Base-by-base conservation (phyloP, 2,888 invertebrate species). In the Heteropelma amictum region DNA sequence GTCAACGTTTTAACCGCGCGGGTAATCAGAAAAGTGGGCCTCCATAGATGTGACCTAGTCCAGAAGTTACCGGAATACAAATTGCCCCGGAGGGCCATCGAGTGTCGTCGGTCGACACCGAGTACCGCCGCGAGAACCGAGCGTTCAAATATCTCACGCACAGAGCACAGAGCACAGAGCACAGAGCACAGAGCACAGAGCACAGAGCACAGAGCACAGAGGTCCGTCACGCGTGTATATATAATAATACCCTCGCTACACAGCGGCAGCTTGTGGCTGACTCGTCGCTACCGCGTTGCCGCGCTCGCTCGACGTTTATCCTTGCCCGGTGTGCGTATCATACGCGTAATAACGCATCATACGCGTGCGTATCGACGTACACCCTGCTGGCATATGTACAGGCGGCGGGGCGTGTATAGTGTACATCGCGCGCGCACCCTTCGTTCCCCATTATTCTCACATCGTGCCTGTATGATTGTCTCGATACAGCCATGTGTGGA, bases 41-140 rank as follows among this genome's bases (percentile, higher is more conserved):
- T 85, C 83, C 83, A 82, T 83, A 81, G 83, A 84, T 84, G 85
- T 86, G 87, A 86, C 86, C 86, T 87, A 87, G 86, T 87, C 85
- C 83, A 85, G 83, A 83, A 86, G 84, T 87, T 86, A 85, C 85
- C 85, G 81, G 86, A 86, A 86, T 85, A 87, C 82, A 86, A 86
- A 87, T 86, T 85, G 84, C 81, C 78, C 81, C 60, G 65, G 69
- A 69, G 65, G 51, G 38, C 12, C 47, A 21, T 47, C 51, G 35
- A 3, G 21, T 21, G 51, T 56, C 45, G 49, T 35, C 64, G 64
- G 60, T 47, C 56, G 68, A 60, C 60, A 69, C 75, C 68, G 75
- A 72, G 75, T n/a, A n/a, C n/a, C n/a, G n/a, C n/a, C n/a, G n/a
- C n/a, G n/a, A n/a, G n/a, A n/a, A n/a, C n/a, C n/a, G n/a, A n/a